Evolutionary conservation across 2,113 vertebrate species (phyloP).

Genomic region (Phyllostomus hastatus): DNA sequence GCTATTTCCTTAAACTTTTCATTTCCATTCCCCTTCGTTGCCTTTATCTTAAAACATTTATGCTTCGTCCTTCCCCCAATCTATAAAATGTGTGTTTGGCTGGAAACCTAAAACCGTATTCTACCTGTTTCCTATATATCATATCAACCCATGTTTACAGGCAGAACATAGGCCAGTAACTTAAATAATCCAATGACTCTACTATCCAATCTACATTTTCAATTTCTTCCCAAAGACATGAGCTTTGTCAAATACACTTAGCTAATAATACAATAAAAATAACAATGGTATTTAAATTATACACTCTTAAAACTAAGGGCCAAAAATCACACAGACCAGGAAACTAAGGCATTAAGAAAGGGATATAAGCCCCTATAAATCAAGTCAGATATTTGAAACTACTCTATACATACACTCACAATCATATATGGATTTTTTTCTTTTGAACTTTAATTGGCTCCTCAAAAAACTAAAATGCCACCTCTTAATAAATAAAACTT

Average conservation of each 20-base stretch:
- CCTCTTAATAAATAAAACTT: conserved; percentile 23
- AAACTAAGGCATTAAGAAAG: conserved; percentile 23
- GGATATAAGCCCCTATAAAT: background rate
- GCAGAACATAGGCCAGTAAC: background rate
- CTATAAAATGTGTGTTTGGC: conserved; percentile 4
- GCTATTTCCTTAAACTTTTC: background rate
- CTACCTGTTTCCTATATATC: background rate
- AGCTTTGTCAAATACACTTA: background rate
- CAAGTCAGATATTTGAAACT: background rate
- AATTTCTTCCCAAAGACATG: background rate
- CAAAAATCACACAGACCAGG: background rate
- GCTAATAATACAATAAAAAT: conserved; percentile 14
- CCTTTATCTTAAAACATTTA: background rate
- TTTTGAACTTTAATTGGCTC: background rate
- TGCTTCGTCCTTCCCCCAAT: background rate
- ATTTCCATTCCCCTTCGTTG: background rate
- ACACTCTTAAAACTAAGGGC: conserved; percentile 19
- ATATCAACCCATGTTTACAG: background rate
- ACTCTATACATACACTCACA: background rate
- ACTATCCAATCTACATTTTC: background rate
- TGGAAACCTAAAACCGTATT: background rate
- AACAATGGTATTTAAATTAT: background rate
- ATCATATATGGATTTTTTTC: background rate
- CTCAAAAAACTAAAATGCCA: conserved; percentile 30
- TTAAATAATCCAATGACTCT: conserved; percentile 12